Base-by-base conservation (phyloP, 2,113 vertebrate genomes). In the Salminus brasiliensis region DNA sequence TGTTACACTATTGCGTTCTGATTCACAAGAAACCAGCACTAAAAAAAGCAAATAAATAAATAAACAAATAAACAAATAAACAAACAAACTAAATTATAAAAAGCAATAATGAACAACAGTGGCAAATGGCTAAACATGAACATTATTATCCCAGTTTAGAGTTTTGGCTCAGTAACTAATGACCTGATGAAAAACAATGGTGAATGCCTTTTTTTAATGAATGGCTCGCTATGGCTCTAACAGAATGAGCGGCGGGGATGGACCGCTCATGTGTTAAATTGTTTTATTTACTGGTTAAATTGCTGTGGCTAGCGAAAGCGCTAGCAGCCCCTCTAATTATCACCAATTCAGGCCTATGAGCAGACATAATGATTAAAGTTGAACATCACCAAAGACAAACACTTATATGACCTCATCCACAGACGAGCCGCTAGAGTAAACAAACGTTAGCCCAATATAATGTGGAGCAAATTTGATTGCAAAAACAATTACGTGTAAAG, bases 251-350 rank as follows among this genome's bases (percentile, higher is more conserved):
- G 25, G 15, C 1, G 32, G 8, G 62, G 32, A 7, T 8, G n/a
- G 34, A n/a, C 62, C 39, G 34, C 34, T 66, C 62, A 66, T 66
- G 62, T n/a, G 34, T 66, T 66, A 66, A 66, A 66, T 66, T 66
- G 62, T 39, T 65, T 66, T 66, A n/a, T 66, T 66, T 23, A 36
- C 32, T 39, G 34, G 34, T 66, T 66, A 39, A 36, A 66, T 66
- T 66, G 18, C 62, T 66, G 36, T 39, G 36, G 32, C 34, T 66
- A 21, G 62, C 62, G 23, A 66, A 66, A 34, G 32, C 32, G 18
- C 29, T 21, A 34, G 59, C 29, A 62, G 29, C 1, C 8, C 25
- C 29, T 63, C 62, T 65, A 65, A 65, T 65, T 65, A 65, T 65
- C 62, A n/a, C 62, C 32, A 7, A 5, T 36, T 4, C 21, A 39